These are phyloP conservation scores for Herpailurus yagouaroundi DNA, from an alignment of 2,113 vertebrate species.

Conservation along the genomic window DNA sequence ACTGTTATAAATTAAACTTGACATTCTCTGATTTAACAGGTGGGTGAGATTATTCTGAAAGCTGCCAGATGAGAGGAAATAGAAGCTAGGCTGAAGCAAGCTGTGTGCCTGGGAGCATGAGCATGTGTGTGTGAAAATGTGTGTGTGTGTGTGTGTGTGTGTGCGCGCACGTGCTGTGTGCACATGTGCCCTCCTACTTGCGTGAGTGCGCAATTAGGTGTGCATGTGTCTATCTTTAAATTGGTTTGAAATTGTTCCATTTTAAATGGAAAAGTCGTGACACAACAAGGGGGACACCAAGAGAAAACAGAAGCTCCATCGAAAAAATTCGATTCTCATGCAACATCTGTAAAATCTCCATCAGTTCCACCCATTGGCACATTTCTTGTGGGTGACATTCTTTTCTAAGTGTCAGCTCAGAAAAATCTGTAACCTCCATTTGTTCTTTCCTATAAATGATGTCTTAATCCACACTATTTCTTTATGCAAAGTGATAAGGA, in stretches of 20 bases:
- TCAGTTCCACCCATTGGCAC: not conserved
- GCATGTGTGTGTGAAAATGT: not conserved
- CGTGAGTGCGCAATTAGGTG: conserved; percentile 58
- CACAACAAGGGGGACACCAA: not conserved
- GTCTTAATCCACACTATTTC: not conserved
- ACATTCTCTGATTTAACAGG: conserved; percentile 89
- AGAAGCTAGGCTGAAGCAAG: conserved; percentile 76
- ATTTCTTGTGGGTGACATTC: not conserved
- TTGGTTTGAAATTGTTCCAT: conserved; percentile 66
- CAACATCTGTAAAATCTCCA: not conserved
- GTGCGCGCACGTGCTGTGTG: not conserved
- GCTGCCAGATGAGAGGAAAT: conserved; percentile 88
- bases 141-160: not conserved
- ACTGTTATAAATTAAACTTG: conserved; percentile 90
- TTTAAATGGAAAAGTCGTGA: conserved; percentile 4
- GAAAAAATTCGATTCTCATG: not conserved
- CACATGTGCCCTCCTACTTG: not conserved
- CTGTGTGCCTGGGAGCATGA: conserved; percentile 55
- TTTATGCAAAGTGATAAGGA: not conserved
- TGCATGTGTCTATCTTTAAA: not conserved
- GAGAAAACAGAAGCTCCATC: conserved; percentile 18
- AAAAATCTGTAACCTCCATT: not conserved
- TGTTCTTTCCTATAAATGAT: not conserved
- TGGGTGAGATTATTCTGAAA: conserved; percentile 90
- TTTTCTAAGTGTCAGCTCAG: conserved; percentile 2